Percentiles rank a stretch among this genome's conserved stretches.
These are phyloP conservation scores for Heliconius hewitsoni DNA, from an alignment of 1,140 invertebrate genomes.

Conservation along the genomic window DNA sequence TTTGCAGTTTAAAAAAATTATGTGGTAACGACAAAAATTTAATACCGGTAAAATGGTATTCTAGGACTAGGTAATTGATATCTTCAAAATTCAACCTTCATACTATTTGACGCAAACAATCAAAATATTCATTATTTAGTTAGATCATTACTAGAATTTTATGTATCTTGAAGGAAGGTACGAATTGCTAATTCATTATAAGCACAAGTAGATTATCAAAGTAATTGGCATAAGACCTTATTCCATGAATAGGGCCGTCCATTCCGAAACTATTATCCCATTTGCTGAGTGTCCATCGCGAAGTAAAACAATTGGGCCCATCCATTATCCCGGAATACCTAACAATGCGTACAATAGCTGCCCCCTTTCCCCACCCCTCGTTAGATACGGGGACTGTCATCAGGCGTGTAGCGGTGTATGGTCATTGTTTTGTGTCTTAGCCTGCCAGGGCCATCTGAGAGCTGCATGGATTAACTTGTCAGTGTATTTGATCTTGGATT, in stretches of 20 bases:
- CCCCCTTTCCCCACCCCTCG: slow-evolving; percentile 7
- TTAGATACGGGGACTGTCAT: slow-evolving; percentile 27
- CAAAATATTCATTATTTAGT: too few species aligned
- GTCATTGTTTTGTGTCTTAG: slow-evolving; percentile 25
- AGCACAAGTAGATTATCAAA: not conserved
- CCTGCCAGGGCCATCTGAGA: slow-evolving; percentile 16
- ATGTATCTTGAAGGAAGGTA: too few species aligned
- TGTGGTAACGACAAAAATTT: too few species aligned
- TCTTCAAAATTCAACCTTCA: too few species aligned
- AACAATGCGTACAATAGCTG: slow-evolving; percentile 27
- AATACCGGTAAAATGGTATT: too few species aligned
- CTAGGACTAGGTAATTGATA: too few species aligned
- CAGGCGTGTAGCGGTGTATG: slow-evolving; percentile 18
- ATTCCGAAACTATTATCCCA: slow-evolving; percentile 33
- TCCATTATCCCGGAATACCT: slow-evolving; percentile 29
- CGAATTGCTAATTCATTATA: not conserved
- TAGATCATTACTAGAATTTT: too few species aligned
- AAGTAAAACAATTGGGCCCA: slow-evolving; percentile 29
- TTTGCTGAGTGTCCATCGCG: slow-evolving; percentile 29
- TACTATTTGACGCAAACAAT: too few species aligned
- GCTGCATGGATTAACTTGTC: slow-evolving; percentile 12
- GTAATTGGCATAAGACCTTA: slow-evolving; percentile 4
- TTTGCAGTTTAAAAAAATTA: too few species aligned
- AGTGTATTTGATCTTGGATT: slow-evolving; percentile 2
- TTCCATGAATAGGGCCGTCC: not conserved